Evolutionary conservation across 2,113 vertebrate genomes (phyloP).

Genomic region (Rhodinocichla rosea): DNA sequence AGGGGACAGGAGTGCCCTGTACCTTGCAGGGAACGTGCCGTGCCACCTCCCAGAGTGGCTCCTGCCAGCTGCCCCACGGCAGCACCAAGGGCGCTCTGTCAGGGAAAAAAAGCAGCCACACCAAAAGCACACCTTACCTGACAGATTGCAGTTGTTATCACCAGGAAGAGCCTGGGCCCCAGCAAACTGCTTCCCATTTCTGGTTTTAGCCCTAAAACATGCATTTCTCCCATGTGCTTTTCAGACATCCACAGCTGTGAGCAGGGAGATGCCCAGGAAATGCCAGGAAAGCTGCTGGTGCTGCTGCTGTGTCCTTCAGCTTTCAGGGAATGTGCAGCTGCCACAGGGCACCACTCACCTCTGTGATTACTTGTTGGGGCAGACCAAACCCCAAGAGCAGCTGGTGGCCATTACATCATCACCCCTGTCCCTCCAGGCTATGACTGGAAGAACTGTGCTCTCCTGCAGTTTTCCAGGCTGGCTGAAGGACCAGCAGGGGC

Average conservation of each 20-base stretch:
- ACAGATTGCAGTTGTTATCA: background rate
- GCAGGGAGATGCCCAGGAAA: background rate
- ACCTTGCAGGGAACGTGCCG: slow-evolving; percentile 31
- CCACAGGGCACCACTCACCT: background rate
- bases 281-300: accelerated
- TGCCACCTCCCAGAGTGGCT: background rate
- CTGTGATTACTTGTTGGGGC: accelerated
- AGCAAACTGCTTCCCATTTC: background rate
- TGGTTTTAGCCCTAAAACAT: background rate
- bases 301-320: accelerated
- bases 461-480: background rate
- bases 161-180: background rate
- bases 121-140: background rate
- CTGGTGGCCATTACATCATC: background rate
- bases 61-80: background rate
- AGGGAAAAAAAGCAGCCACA: background rate
- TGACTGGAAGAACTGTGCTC: background rate
- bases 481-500: background rate
- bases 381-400: background rate
- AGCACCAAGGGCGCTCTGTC: background rate
- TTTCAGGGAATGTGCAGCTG: background rate
- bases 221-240: background rate
- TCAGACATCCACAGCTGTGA: accelerated
- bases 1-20: background rate
- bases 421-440: accelerated